These are phyloP conservation scores for Pedionomus torquatus DNA, from an alignment of 2,113 vertebrate species.

Conservation along the genomic window DNA sequence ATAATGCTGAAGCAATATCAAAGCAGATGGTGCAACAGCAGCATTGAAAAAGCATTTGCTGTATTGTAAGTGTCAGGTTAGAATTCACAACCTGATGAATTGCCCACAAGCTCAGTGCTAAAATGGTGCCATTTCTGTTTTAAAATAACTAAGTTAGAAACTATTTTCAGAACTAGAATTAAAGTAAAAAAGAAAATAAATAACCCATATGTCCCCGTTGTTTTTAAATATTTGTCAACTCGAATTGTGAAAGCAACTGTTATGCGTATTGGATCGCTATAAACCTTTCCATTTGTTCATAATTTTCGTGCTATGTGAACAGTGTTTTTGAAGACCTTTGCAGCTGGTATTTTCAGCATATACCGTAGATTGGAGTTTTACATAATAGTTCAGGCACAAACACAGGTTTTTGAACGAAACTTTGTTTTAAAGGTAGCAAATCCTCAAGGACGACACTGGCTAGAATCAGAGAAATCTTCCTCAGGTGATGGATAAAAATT, in stretches of 20 bases:
- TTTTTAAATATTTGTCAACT: constrained; percentile 77
- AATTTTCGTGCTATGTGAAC: neutral
- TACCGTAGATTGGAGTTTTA: neutral
- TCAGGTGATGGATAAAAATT: neutral
- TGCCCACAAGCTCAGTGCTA: constrained; percentile 52
- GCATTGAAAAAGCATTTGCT: constrained; percentile 69
- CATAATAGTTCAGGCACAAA: neutral
- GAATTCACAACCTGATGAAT: constrained; percentile 76
- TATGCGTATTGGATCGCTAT: neutral
- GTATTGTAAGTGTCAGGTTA: constrained; percentile 79
- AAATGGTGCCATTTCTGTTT: constrained; percentile 68
- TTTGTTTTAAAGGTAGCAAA: neutral
- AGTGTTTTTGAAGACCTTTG: constrained; percentile 32
- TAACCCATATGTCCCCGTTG: constrained; percentile 72
- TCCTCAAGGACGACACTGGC: neutral
- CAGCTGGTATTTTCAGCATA: constrained; percentile 5
- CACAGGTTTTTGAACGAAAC: neutral
- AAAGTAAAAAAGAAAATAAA: constrained; percentile 78
- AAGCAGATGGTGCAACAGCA: constrained; percentile 69
- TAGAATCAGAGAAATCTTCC: neutral
- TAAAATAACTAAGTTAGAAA: constrained; percentile 71
- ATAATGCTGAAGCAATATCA: constrained; percentile 72
- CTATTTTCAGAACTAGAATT: constrained; percentile 73
- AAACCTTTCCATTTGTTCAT: constrained; percentile 47
- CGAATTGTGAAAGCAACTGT: constrained; percentile 52